Conservation (phyloP, 2,797 vertebrate genomes). For the Danio albolineatus region DNA sequence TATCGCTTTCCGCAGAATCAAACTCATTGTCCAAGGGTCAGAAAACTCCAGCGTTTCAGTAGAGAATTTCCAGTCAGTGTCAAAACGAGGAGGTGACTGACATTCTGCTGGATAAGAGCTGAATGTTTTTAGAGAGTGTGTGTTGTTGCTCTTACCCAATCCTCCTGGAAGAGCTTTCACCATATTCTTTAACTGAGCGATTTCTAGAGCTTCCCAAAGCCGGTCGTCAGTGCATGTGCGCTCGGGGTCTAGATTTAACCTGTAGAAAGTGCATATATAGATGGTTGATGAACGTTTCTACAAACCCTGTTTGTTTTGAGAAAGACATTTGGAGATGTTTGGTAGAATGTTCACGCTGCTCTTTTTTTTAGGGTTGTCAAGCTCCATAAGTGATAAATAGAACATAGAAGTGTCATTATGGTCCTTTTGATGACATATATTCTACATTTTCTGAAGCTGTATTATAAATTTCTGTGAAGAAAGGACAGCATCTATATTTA, state of each 20-base stretch:
- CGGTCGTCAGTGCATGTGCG: slow-evolving; percentile 90
- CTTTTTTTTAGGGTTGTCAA: background rate
- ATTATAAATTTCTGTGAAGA: background rate
- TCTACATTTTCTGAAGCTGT: background rate
- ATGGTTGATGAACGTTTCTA: background rate
- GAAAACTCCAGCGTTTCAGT: slow-evolving; percentile 2
- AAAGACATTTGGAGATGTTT: background rate
- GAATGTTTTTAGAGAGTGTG: background rate
- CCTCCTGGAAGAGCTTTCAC: slow-evolving; percentile 94
- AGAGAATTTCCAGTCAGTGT: background rate
- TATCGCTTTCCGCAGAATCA: background rate
- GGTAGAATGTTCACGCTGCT: background rate
- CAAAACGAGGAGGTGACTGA: slow-evolving; percentile 10
- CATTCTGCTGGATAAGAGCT: slow-evolving; percentile 2
- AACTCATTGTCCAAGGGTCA: slow-evolving; percentile 15
- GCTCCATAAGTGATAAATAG: background rate
- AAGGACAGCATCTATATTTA: background rate
- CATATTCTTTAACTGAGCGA: slow-evolving; percentile 98
- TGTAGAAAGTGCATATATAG: slow-evolving; percentile 61
- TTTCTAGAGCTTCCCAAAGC: slow-evolving; percentile 99
- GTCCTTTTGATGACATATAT: background rate
- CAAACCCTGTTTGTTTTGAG: background rate
- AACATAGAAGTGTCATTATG: background rate
- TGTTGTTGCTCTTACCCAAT: slow-evolving; percentile 79
- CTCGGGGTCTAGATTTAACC: slow-evolving; percentile 96